Percentiles rank a stretch among this genome's conserved stretches.
Evolutionary conservation across 1,140 invertebrate species (phyloP).

Genomic region (Hypsibius dujardini): DNA sequence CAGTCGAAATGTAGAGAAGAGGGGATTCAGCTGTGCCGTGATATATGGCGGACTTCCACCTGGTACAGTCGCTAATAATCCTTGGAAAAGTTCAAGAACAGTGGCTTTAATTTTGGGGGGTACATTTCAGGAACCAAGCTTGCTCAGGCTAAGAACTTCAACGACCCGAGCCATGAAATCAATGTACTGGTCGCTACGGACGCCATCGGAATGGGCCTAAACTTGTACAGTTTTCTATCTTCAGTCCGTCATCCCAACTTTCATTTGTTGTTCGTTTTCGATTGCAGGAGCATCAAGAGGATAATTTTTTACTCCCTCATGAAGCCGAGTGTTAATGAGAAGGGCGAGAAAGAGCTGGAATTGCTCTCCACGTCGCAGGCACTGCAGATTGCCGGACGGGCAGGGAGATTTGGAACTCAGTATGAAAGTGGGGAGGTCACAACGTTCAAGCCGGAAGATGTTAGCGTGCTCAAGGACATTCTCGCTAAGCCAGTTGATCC

Average conservation of each 20-base stretch:
- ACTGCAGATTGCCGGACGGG: conserved; percentile 84
- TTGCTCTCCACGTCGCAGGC: conserved; percentile 75
- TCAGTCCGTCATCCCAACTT: background rate
- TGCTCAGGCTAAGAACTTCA: conserved; percentile 88
- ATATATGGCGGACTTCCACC: conserved; percentile 54
- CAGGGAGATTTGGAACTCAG: conserved; percentile 72
- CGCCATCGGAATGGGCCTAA: conserved; percentile 97
- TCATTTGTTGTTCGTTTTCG: conserved; percentile 4
- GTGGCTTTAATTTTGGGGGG: conserved; percentile 44
- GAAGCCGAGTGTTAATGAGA: conserved; percentile 70
- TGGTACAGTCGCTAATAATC: conserved; percentile 27
- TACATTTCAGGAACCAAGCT: conserved; percentile 74
- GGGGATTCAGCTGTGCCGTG: conserved; percentile 74
- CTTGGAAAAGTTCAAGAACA: conserved; percentile 18
- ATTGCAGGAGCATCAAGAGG: conserved; percentile 65
- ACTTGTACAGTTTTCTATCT: conserved; percentile 54
- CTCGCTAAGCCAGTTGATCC: conserved; percentile 50
- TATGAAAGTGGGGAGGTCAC: conserved; percentile 80
- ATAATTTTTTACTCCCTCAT: conserved; percentile 88
- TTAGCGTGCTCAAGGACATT: conserved; percentile 51
- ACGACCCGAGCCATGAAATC: conserved; percentile 77
- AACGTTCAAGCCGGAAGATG: conserved; percentile 64
- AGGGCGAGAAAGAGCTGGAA: conserved; percentile 77
- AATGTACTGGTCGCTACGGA: conserved; percentile 96
- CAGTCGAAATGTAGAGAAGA: conserved; percentile 49